phyloP scores from a whole-genome alignment of 2,888 invertebrate species.

The Oeneis ivallda region DNA sequence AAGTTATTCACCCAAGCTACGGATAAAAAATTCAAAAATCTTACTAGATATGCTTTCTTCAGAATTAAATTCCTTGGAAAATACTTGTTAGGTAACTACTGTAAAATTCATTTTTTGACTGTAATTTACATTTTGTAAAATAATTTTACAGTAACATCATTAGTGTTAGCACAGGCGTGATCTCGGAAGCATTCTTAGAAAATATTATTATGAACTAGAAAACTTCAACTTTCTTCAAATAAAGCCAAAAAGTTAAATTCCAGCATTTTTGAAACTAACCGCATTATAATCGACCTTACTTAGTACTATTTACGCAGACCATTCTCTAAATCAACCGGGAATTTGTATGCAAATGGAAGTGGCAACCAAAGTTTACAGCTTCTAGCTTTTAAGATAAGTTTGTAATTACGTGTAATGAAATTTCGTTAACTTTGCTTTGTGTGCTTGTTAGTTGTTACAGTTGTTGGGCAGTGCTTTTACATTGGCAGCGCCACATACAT shows the following conservation, averaged over 20 bases:
- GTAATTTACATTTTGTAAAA: too few relatives aligned
- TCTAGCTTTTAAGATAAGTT: conserved; percentile 11
- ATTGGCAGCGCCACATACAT: too few relatives aligned
- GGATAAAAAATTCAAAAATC: background rate
- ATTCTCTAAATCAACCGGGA: conserved; percentile 6
- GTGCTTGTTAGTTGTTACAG: too few relatives aligned
- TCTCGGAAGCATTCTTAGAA: background rate
- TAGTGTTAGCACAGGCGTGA: too few relatives aligned
- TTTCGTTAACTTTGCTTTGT: conserved; percentile 9
- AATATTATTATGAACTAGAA: background rate
- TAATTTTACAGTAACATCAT: too few relatives aligned
- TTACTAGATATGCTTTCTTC: too few relatives aligned
- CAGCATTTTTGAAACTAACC: background rate
- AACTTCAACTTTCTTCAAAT: background rate
- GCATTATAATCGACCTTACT: background rate
- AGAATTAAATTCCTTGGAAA: too few relatives aligned
- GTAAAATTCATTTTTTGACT: too few relatives aligned
- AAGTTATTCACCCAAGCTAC: background rate
- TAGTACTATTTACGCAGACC: conserved; percentile 1
- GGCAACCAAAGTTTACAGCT: conserved; percentile 3
- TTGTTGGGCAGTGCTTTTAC: too few relatives aligned
- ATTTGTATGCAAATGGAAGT: conserved; percentile 18
- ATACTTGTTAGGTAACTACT: too few relatives aligned
- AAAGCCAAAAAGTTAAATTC: background rate
- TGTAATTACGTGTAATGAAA: conserved; percentile 12